Base-by-base conservation (phyloP, 2,113 vertebrate species). In the Nothobranchius kuhntae region DNA sequence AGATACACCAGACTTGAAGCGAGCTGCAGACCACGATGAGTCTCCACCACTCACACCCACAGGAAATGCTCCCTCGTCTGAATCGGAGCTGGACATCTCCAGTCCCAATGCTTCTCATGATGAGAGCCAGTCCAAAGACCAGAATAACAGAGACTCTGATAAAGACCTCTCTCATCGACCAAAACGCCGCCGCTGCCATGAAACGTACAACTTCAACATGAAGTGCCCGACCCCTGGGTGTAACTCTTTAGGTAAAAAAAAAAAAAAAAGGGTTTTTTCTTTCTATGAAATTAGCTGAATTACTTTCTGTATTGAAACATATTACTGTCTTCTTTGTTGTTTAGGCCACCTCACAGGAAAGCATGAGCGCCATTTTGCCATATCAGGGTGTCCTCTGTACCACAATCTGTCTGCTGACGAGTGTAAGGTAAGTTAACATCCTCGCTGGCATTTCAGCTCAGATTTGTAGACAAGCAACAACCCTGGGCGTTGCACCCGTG, bases 161-260 rank as follows among this genome's bases (percentile, higher is more conserved):
- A 99, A 98, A 9, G 97, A 99, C 86, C 94, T 97, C 0, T 96
- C 97, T 30, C 96, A 98, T 81, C 93, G 97, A 17, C 98, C 98
- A 54, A 99, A 99, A 72, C 95, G 98, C 5, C 95, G 97, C 12
- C 96, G 97, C 69, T 99, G 98, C 88, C 98, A 99, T 0, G 98
- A 99, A 84, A 99, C 97, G 81, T 99, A 99, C 91, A 99, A 99
- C 86, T 99, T 99, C 84, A 99, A 99, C 86, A 99, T 99, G 96
- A 99, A 99, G 73, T 99, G 98, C 75, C 98, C 98, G 15, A 99
- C 96, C 0, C 97, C 97, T 0, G 98, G 98, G 17, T 99, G 98
- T 86, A 99, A 99, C 87, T 99, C 98, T 9, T 90, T 99, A 44
- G 98, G 97, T 98, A 86, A 88, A 44, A 64, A 14, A 6, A 6